Conservation (phyloP, 2,888 invertebrate genomes). For the Torymus aiolomorphi region DNA sequence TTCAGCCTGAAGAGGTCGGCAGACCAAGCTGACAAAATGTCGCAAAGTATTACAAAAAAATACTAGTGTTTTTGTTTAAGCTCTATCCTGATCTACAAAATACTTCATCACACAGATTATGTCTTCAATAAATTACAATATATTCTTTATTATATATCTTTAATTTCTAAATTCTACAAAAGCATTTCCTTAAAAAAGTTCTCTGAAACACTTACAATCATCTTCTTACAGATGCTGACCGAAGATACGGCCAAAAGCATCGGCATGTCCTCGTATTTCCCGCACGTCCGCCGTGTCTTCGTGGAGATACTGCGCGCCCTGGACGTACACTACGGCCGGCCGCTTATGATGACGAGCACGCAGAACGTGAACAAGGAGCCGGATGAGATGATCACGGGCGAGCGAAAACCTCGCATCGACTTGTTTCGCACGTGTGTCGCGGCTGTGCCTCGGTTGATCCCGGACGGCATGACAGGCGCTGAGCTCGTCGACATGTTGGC, state of each 20-base stretch:
- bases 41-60: too few species aligned
- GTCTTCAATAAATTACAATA: too few species aligned
- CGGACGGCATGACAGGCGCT: constrained; percentile 96
- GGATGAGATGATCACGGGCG: constrained; percentile 93
- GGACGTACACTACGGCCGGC: constrained; percentile 97
- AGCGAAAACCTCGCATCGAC: constrained; percentile 98
- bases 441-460: constrained; percentile 97
- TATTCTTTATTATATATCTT: too few species aligned
- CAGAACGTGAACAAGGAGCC: constrained; percentile 97
- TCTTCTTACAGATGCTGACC: constrained; percentile 83
- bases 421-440: constrained; percentile 98
- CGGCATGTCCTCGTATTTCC: constrained; percentile 97
- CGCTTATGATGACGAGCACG: constrained; percentile 96
- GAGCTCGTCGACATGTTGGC: constrained; percentile 96
- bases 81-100: too few species aligned
- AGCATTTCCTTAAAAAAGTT: too few species aligned
- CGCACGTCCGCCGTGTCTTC: constrained; percentile 95
- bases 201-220: too few species aligned
- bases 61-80: too few species aligned
- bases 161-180: too few species aligned
- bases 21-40: too few species aligned
- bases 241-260: constrained; percentile 97
- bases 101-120: too few species aligned
- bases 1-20: too few species aligned
- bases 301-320: constrained; percentile 95